Conservation (phyloP, 2,797 vertebrate species). For the Arnoldichthys spilopterus region DNA sequence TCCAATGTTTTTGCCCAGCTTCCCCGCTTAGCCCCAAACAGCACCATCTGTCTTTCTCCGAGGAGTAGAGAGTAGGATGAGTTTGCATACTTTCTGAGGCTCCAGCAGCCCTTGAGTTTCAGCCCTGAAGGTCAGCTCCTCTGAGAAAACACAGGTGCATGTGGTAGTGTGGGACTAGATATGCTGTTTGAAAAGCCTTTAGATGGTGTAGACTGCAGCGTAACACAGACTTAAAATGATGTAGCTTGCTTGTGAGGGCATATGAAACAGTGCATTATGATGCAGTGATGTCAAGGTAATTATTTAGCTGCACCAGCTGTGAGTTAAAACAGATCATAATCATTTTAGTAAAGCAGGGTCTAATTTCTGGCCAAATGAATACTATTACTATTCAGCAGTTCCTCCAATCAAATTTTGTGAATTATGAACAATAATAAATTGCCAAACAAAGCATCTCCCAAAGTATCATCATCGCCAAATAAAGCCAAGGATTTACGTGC, state of each 20-base stretch:
- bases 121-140: slow-evolving; percentile 37
- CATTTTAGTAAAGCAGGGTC: no score
- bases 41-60: slow-evolving; percentile 48
- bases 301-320: not conserved
- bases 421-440: no score
- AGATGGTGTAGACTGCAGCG: not conserved
- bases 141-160: slow-evolving; percentile 9
- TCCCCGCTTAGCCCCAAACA: slow-evolving; percentile 45
- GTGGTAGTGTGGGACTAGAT: not conserved
- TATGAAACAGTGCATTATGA: not conserved
- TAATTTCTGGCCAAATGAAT: no score
- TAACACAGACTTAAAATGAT: slow-evolving; percentile 9
- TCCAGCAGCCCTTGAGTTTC: slow-evolving; percentile 10
- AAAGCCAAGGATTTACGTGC: not conserved
- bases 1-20: slow-evolving; percentile 40
- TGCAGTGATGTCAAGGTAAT: not conserved
- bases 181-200: not conserved
- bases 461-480: no score
- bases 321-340: no score
- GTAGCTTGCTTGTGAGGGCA: not conserved
- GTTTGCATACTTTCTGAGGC: slow-evolving; percentile 25
- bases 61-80: slow-evolving; percentile 35
- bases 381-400: no score
- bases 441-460: not conserved
- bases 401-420: no score